Base-by-base conservation (phyloP, 2,797 vertebrate genomes). In the Hipposideros larvatus region DNA sequence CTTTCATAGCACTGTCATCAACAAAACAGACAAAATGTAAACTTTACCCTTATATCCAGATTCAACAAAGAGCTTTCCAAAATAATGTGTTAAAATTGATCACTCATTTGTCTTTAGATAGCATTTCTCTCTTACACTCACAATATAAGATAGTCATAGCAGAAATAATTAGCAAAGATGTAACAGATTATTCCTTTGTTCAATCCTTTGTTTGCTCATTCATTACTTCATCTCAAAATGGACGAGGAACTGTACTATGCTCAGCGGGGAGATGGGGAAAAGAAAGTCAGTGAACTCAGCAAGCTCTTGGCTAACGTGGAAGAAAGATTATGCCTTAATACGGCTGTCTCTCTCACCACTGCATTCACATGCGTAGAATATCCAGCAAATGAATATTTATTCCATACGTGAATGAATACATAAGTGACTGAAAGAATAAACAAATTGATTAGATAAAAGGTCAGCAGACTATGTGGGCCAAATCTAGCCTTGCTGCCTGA, bases 61-160 rank as follows among this genome's bases (percentile, higher is more conserved):
- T 57, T 79, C 31, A 70, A 84, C 41, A 87, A 61, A 43, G n/a
- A 79, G 71, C 51, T 92, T 95, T 43, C 65, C 53, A 75, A 90
- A 94, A 86, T 18, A 87, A 88, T 78, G 31, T 73, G 22, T 75
- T 94, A 92, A 87, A 92, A 91, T 31, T 89, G 57, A 65, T 70
- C n/a, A 90, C 19, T 87, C 46, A 90, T 10, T 78, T 65, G 18
- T 87, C 61, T 95, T 91, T 65, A 92, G 61, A 74, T 1, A 91
- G 53, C 26, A 94, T 53, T 93, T 91, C 37, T 93, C 31, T 90
- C 84, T 92, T 57, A 91, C 5, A 43, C 3, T 79, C 43, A 78
- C 13, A 93, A 63, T n/a, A 21, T 88, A 87, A 87, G 55, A 48
- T 65, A 87, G 41, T 34, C 59, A 84, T 1, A 87, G 31, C 19